phyloP scores from a whole-genome alignment of 2,113 vertebrate genomes.

The Chrysemys picta region DNA sequence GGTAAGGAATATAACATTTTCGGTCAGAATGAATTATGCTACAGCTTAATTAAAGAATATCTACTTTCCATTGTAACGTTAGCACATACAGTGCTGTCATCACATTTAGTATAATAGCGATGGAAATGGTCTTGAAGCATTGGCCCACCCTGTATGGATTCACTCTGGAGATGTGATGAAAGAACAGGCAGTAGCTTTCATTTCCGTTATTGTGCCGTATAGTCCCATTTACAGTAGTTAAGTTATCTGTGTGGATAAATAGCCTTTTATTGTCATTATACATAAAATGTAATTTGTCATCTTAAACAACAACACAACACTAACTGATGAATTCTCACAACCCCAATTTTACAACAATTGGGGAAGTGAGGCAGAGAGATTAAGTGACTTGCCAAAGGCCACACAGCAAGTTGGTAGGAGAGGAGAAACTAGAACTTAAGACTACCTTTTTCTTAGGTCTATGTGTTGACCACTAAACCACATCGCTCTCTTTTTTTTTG shows the following conservation, averaged over 20 bases:
- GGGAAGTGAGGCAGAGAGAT: neutral
- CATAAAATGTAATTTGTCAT: slow-evolving; percentile 34
- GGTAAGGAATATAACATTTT: neutral
- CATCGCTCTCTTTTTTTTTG: neutral
- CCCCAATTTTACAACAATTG: neutral
- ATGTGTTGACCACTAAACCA: neutral
- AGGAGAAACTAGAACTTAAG: neutral
- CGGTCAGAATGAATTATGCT: neutral
- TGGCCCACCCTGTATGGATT: neutral
- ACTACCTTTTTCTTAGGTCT: slow-evolving; percentile 29
- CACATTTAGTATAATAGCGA: neutral
- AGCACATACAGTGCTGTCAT: neutral
- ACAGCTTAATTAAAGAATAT: neutral
- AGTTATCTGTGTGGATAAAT: neutral
- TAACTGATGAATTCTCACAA: neutral
- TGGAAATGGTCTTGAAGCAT: neutral
- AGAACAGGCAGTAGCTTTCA: neutral
- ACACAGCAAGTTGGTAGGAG: neutral
- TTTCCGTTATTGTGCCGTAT: neutral
- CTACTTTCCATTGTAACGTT: neutral
- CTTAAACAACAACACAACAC: slow-evolving; percentile 29
- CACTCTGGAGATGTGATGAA: neutral
- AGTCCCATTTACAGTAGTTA: slow-evolving; percentile 4
- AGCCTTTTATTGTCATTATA: slow-evolving; percentile 4
- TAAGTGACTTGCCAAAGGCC: neutral